phyloP scores from a whole-genome alignment of 1,140 invertebrate genomes.

The Trichonephila clavata region DNA sequence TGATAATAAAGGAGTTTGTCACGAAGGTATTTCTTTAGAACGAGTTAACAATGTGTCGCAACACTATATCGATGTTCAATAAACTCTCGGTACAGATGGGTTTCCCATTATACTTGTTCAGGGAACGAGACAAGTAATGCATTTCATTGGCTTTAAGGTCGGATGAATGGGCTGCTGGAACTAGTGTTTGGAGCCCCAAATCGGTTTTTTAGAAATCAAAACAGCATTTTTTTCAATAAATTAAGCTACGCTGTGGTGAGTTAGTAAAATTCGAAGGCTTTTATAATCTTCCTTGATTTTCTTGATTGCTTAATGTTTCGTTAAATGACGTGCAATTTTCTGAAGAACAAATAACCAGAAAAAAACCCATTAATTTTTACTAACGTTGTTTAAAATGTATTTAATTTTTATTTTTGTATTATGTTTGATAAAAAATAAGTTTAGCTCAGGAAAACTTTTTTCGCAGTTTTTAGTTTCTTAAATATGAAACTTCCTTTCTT shows the following conservation, averaged over 20 bases:
- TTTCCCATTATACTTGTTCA: neutral
- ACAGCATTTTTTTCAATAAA: neutral
- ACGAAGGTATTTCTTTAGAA: constrained; percentile 7
- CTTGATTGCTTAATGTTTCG: too few species aligned
- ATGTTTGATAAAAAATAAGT: too few species aligned
- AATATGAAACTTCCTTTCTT: too few species aligned
- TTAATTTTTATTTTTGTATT: too few species aligned
- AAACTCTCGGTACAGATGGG: constrained; percentile 30
- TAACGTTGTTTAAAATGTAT: too few species aligned
- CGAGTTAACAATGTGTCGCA: constrained; percentile 22
- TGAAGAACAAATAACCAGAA: too few species aligned
- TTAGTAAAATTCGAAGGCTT: too few species aligned
- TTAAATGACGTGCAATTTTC: too few species aligned
- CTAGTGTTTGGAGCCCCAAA: neutral
- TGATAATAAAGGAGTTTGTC: constrained; percentile 35
- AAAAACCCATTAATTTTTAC: too few species aligned
- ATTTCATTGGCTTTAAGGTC: neutral
- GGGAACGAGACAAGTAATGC: neutral
- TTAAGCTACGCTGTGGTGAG: neutral
- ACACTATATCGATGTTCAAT: constrained; percentile 21
- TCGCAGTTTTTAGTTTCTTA: too few species aligned
- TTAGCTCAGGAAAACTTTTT: too few species aligned
- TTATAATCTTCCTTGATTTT: too few species aligned
- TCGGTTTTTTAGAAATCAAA: neutral
- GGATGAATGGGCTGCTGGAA: neutral